Percentiles rank a stretch among this genome's conserved stretches.
These are phyloP conservation scores for Hybos culiciformis DNA, from an alignment of 2,888 invertebrate genomes.

Conservation along the genomic window DNA sequence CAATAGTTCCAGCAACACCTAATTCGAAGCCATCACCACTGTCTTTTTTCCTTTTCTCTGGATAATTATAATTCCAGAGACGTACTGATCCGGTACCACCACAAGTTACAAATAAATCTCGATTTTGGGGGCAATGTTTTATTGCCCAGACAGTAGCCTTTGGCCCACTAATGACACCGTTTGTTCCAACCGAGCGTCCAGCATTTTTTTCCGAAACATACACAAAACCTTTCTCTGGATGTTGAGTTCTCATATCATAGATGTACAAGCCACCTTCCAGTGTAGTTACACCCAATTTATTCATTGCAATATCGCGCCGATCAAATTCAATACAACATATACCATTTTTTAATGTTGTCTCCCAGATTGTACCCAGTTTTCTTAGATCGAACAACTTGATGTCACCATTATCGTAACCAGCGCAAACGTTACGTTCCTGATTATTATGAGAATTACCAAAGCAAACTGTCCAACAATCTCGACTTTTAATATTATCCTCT, in stretches of 20 bases:
- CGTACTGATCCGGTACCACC: constrained; percentile 83
- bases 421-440: constrained; percentile 70
- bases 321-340: constrained; percentile 84
- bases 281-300: constrained; percentile 83
- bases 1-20: constrained; percentile 65
- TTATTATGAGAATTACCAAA: constrained; percentile 86
- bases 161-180: constrained; percentile 42
- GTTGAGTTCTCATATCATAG: constrained; percentile 78
- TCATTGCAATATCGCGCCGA: constrained; percentile 86
- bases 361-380: constrained; percentile 74
- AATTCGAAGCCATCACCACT: constrained; percentile 53
- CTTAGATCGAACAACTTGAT: constrained; percentile 85
- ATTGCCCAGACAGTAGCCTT: constrained; percentile 81
- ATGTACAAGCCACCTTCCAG: constrained; percentile 81
- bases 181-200: constrained; percentile 33
- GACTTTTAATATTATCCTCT: constrained; percentile 38
- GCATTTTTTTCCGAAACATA: constrained; percentile 39
- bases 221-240: constrained; percentile 75
- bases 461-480: constrained; percentile 90
- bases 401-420: constrained; percentile 95
- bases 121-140: constrained; percentile 82
- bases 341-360: constrained; percentile 84
- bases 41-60: constrained; percentile 54
- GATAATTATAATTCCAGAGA: constrained; percentile 94
- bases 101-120: constrained; percentile 81